These are phyloP conservation scores for Petrophora chlorosata DNA, from an alignment of 2,888 invertebrate species.

Conservation along the genomic window DNA sequence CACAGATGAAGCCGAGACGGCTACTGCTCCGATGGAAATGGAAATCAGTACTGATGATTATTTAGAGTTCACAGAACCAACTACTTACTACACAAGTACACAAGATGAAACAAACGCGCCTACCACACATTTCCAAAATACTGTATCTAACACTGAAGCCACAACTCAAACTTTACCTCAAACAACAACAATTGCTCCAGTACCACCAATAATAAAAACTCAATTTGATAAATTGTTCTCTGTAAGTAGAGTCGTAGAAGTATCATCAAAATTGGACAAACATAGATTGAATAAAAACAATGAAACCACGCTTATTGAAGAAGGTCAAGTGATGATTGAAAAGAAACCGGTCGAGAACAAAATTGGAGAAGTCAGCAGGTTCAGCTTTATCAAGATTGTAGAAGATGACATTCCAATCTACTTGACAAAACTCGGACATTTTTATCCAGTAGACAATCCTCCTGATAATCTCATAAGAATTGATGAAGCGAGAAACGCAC, in stretches of 20 bases:
- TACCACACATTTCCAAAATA: slow-evolving; percentile 43
- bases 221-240: slow-evolving; percentile 86
- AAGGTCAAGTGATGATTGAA: slow-evolving; percentile 82
- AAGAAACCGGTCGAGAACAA: slow-evolving; percentile 85
- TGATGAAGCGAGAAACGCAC: slow-evolving; percentile 78
- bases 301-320: slow-evolving; percentile 78
- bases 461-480: slow-evolving; percentile 77
- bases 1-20: slow-evolving; percentile 54
- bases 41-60: slow-evolving; percentile 72
- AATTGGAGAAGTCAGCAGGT: slow-evolving; percentile 88
- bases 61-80: slow-evolving; percentile 61
- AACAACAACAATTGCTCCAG: slow-evolving; percentile 47
- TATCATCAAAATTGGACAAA: slow-evolving; percentile 86
- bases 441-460: slow-evolving; percentile 78
- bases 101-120: slow-evolving; percentile 49
- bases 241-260: slow-evolving; percentile 87
- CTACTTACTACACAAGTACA: slow-evolving; percentile 60
- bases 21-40: slow-evolving; percentile 59
- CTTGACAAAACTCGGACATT: slow-evolving; percentile 73
- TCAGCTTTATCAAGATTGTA: slow-evolving; percentile 87
- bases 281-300: slow-evolving; percentile 83
- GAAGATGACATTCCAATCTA: slow-evolving; percentile 84
- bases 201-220: slow-evolving; percentile 69
- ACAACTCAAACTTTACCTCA: slow-evolving; percentile 42
- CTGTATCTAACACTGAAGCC: slow-evolving; percentile 33